Evolutionary conservation across 2,113 vertebrate species (phyloP), one percentile per base, ranked within the genome.

Genomic region (Oncorhynchus tshawytscha): DNA sequence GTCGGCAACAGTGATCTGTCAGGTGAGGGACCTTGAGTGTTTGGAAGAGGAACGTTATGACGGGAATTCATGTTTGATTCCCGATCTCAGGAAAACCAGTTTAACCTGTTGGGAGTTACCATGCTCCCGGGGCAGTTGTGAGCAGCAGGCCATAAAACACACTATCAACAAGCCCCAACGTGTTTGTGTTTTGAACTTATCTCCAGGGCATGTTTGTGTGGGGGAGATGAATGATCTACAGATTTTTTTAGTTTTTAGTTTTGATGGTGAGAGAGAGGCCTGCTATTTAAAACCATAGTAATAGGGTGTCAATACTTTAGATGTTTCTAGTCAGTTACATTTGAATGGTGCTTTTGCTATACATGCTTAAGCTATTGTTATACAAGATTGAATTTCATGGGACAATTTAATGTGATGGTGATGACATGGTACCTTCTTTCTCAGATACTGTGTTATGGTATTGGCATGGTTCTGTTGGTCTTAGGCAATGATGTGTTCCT

Each of bases 401-500:
- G 51, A 54, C 3, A 54, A 72, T 25, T 48, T 22, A 13, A 27
- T 59, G n/a, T 71, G 54, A 73, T 72, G 15, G n/a, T 79, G 45
- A 75, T 18, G 51, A 54, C 51, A 18, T 54, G 51, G 51, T 18
- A 2, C 51, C 51, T 54, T 54, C 39, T 54, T 54, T 54, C 51
- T 54, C 15, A 54, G 51, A 54, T 54, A 18, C 51, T 54, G 5
- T 16, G 16, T 54, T 16, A 16, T 54, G 51, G 51, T 54, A 18
- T 18, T 51, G 13, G 29, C 7, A 8, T 59, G 57, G 31, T 18
- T 24, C 15, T 16, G n/a, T 34, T 54, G 66, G 16, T 81, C 78
- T 54, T 81, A 97, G 96, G 95, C 51, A 97, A 97, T 77, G 94
- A 97, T 68, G 77, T 97, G 72, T 97, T 97, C 87, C 90, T 97